Conservation (phyloP, 2,797 vertebrate genomes). For the Thamnophis elegans region DNA sequence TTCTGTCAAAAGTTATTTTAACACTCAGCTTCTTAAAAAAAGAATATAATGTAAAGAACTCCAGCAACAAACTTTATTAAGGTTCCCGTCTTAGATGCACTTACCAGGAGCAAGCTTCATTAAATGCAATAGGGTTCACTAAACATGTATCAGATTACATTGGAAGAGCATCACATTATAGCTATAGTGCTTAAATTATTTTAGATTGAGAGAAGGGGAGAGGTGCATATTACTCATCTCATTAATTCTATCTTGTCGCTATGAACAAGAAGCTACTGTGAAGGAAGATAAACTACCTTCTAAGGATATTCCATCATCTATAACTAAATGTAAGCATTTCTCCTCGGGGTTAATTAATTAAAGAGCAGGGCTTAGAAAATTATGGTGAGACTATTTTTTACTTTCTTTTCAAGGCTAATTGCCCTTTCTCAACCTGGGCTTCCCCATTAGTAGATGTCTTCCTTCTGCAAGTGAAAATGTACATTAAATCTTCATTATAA, state of each 20-base stretch:
- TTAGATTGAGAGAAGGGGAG: not conserved
- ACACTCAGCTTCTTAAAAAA: not conserved
- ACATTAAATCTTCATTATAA: not conserved
- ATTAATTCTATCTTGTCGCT: not conserved
- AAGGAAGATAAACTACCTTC: not conserved
- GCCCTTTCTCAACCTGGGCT: not conserved
- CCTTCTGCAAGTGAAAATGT: not conserved
- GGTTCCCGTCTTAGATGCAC: not conserved
- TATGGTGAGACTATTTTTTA: not conserved
- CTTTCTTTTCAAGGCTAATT: not conserved
- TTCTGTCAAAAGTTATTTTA: not conserved
- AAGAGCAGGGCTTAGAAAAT: not conserved
- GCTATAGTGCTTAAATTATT: not conserved
- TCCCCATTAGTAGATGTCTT: not conserved
- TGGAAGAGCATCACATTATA: not conserved
- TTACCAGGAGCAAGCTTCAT: too few relatives aligned
- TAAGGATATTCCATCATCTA: not conserved
- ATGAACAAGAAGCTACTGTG: not conserved
- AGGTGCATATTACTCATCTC: not conserved
- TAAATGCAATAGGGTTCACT: not conserved
- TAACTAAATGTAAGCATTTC: not conserved
- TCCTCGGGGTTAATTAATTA: not conserved
- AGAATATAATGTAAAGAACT: slow-evolving; percentile 12
- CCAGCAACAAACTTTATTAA: not conserved
- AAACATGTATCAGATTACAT: not conserved